Base-by-base conservation (phyloP, 2,113 vertebrate genomes). In the Pseudopodoces humilis region DNA sequence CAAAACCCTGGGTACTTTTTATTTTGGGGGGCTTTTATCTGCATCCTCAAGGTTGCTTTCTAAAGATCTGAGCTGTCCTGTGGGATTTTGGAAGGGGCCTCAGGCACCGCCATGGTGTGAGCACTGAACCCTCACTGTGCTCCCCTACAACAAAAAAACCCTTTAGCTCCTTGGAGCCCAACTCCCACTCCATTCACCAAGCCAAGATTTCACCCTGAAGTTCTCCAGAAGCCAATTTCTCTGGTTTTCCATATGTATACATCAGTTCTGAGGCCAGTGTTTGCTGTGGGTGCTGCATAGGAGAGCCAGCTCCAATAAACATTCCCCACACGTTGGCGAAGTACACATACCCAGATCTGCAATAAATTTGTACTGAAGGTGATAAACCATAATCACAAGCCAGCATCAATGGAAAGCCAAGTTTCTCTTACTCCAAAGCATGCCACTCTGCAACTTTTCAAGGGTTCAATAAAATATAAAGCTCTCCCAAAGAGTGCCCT, bases 401-500 rank as follows among this genome's bases (percentile, higher is more conserved):
- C 46, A 94, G 55, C 86, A 86, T 47, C 91, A 53, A 44, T 13
- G 77, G 82, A 79, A 94, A 93, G 53, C 43, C 88, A 78, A 86
- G 74, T 88, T 65, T 71, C 70, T 49, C 65, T 86, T 35, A 79
- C n/a, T 52, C 47, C 37, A 88, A 39, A 75, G 65, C 0, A 0
- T 65, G 86, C 43, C 79, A 74, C 74, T 87, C 39, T 44, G 37
- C 83, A 91, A 94, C 82, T 96, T 91, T 52, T 71, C 76, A 94
- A 86, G 88, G 56, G 43, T 69, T 94, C 53, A 92, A 88, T 91
- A 91, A 96, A 88, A 95, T 65, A 92, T 74, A 83, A 70, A 88
- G 94, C n/a, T 94, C 96, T 94, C 71, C 78, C 90, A 91, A 91
- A 72, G 83, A 92, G 86, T 68, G 69, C 58, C 92, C 89, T 75